Conservation (phyloP, 2,797 vertebrate species). For the Onychomys torridus region DNA sequence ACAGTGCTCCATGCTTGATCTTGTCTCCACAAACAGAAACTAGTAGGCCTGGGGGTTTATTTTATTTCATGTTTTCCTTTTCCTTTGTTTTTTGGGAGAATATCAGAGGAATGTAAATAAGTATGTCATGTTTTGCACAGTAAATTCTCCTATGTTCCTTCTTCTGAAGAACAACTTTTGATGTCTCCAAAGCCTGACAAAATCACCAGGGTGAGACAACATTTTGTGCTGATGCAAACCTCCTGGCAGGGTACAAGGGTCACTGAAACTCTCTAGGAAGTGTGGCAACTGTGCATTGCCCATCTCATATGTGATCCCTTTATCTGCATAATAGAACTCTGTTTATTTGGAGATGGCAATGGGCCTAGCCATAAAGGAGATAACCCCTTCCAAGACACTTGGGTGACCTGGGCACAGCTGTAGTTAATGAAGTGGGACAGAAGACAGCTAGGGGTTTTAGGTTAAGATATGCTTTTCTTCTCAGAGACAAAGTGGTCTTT, state of each 20-base stretch:
- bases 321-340: neutral
- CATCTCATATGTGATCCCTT: too few species aligned
- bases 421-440: neutral
- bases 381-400: neutral
- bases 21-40: neutral
- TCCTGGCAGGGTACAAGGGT: neutral
- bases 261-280: neutral
- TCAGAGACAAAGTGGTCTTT: neutral
- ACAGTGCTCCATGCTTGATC: neutral
- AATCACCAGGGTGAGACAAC: neutral
- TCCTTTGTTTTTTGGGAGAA: constrained; percentile 5
- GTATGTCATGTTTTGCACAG: neutral
- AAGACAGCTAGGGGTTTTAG: neutral
- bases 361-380: neutral
- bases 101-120: neutral
- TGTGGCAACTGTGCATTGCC: neutral
- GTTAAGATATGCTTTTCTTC: neutral
- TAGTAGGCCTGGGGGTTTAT: neutral
- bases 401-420: neutral
- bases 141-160: neutral
- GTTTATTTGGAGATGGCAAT: neutral
- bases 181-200: constrained; percentile 17
- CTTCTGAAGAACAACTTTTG: constrained; percentile 17
- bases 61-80: neutral
- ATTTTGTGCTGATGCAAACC: neutral